A percentile compares a stretch with the other conserved stretches of the same genome.
Evolutionary conservation across 64 coral and sea anemone species (phyloP).

Genomic region (Cladopsammia gracilis): DNA sequence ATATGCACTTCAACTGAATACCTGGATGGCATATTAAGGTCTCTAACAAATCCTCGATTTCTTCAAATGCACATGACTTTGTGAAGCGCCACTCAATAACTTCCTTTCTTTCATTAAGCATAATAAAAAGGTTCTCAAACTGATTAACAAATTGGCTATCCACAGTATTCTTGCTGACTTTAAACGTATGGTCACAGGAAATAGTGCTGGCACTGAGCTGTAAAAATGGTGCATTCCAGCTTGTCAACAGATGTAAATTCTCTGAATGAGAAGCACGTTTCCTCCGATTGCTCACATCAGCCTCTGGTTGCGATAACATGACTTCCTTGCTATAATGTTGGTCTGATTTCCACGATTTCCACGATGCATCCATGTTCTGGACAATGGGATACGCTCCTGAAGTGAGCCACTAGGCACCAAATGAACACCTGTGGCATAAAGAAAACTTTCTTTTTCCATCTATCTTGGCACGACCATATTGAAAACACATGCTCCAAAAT

Average conservation of each 20-base stretch:
- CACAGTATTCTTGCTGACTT: slow-evolving; percentile 77
- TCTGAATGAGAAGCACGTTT: slow-evolving; percentile 9
- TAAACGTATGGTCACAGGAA: slow-evolving; percentile 81
- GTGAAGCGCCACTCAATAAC: too few relatives aligned
- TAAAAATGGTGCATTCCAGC: slow-evolving; percentile 23
- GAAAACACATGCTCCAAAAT: too few relatives aligned
- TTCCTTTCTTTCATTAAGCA: slow-evolving; percentile 63
- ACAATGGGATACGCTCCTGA: background rate
- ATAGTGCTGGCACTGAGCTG: slow-evolving; percentile 16
- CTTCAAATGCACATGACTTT: too few relatives aligned
- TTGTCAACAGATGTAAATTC: slow-evolving; percentile 4
- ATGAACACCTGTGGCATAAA: too few relatives aligned
- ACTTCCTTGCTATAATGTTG: background rate
- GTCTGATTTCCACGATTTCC: background rate
- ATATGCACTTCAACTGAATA: slow-evolving; percentile 32
- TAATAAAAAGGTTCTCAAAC: slow-evolving; percentile 78
- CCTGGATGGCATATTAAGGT: too few relatives aligned
- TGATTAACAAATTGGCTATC: slow-evolving; percentile 57
- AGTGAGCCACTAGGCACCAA: slow-evolving; percentile 11
- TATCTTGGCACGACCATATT: too few relatives aligned
- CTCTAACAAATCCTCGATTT: too few relatives aligned
- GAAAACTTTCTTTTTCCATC: too few relatives aligned
- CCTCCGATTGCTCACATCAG: background rate
- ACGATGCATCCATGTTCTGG: background rate
- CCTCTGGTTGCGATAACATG: background rate